Evolutionary conservation across 2,797 vertebrate genomes (phyloP).

Genomic region (Pseudomugil gertrudae): DNA sequence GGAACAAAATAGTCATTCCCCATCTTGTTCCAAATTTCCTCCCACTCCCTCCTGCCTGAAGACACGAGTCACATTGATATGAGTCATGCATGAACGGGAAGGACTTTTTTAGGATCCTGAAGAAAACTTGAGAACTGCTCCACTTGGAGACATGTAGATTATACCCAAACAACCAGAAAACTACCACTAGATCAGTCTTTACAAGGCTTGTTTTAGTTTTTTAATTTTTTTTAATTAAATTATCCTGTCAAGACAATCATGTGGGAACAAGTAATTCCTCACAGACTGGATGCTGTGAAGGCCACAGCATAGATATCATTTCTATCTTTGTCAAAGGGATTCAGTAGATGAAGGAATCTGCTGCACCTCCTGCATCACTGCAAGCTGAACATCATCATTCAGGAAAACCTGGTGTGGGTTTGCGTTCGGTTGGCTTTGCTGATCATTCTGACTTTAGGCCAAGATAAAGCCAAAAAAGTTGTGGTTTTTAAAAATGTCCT

Average conservation of each 20-base stretch:
- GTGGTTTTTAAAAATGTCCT: neutral
- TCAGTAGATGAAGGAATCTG: neutral
- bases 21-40: slow-evolving; percentile 74
- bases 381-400: neutral
- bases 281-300: neutral
- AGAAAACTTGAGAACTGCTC: slow-evolving; percentile 31
- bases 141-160: slow-evolving; percentile 4
- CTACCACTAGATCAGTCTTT: slow-evolving; percentile 3
- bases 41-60: slow-evolving; percentile 65
- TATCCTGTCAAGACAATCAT: neutral
- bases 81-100: slow-evolving; percentile 51
- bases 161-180: slow-evolving; percentile 6
- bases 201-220: too few relatives aligned
- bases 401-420: neutral
- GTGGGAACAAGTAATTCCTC: neutral
- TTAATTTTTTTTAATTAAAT: neutral
- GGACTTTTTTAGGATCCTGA: slow-evolving; percentile 35
- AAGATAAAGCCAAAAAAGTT: neutral
- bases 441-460: neutral
- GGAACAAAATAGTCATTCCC: slow-evolving; percentile 72
- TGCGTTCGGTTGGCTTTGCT: too few relatives aligned
- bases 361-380: too few relatives aligned
- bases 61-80: slow-evolving; percentile 68
- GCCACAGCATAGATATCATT: neutral
- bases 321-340: neutral